phyloP scores from a whole-genome alignment of 1,140 invertebrate genomes.

The Babylonia areolata region DNA sequence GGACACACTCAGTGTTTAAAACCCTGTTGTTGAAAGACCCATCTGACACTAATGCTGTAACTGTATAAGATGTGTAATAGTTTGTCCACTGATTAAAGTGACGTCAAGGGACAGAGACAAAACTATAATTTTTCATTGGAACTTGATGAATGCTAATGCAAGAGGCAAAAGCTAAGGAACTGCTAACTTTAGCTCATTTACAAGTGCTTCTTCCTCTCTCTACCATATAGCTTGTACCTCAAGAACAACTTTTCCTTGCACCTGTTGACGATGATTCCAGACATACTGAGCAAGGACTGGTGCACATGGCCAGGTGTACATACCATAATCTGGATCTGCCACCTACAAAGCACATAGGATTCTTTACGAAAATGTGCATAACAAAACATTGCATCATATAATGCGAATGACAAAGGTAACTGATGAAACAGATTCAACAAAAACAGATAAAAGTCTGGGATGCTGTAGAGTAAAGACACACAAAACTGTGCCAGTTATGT shows the following conservation, averaged over 20 bases:
- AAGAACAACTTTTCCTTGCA: slow-evolving; percentile 77
- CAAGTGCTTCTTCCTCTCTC: background rate
- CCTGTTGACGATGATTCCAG: slow-evolving; percentile 86
- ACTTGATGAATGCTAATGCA: no score
- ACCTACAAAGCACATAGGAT: slow-evolving; percentile 61
- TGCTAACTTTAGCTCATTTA: no score
- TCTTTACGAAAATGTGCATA: background rate
- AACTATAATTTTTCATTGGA: no score
- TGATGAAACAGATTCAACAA: no score
- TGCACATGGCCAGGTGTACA: slow-evolving; percentile 96
- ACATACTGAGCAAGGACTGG: slow-evolving; percentile 93
- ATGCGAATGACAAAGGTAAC: background rate
- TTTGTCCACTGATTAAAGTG: no score
- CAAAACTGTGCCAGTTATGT: no score
- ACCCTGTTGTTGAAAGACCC: no score
- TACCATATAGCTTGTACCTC: slow-evolving; percentile 57
- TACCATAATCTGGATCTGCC: slow-evolving; percentile 86
- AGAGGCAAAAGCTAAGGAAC: no score
- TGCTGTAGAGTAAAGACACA: background rate
- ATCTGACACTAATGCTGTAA: no score
- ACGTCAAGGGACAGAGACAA: no score
- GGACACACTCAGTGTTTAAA: no score
- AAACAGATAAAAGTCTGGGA: background rate
- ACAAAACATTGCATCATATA: background rate
- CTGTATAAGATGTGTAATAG: no score